phyloP scores from a whole-genome alignment of 2,113 vertebrate genomes.

The Etheostoma cragini region DNA sequence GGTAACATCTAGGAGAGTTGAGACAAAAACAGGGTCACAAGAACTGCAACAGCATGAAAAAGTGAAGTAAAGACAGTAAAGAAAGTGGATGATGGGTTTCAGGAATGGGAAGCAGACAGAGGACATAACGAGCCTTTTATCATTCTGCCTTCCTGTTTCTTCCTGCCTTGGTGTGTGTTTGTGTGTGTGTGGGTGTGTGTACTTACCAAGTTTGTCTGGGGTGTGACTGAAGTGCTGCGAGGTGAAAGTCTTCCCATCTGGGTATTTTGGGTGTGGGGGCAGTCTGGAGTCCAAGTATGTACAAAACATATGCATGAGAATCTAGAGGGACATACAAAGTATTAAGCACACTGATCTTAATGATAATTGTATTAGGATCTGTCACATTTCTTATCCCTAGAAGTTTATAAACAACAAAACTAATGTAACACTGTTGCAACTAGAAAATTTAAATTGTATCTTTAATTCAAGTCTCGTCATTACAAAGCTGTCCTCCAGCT shows the following conservation, averaged over 20 bases:
- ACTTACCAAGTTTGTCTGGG: conserved; percentile 93
- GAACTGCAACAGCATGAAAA: fast-evolving
- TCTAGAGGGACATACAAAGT: conserved; percentile 76
- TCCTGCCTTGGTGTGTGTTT: not conserved
- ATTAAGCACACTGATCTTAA: not conserved
- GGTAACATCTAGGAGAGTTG: conserved; percentile 84
- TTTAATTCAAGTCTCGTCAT: no score
- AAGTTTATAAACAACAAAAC: not conserved
- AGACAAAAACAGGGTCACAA: conserved; percentile 21
- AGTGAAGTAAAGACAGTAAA: not conserved
- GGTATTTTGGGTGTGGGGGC: conserved; percentile 96
- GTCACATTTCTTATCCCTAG: not conserved
- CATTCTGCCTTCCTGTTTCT: not conserved
- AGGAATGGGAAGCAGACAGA: not conserved
- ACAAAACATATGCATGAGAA: conserved; percentile 95
- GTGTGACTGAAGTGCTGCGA: conserved; percentile 95
- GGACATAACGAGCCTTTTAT: not conserved
- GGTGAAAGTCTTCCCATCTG: conserved; percentile 96
- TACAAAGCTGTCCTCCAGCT: no score
- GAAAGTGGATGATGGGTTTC: not conserved
- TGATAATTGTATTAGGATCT: not conserved
- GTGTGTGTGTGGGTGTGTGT: not conserved
- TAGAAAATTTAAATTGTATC: not conserved
- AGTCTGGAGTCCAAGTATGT: conserved; percentile 97
- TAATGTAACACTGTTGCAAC: not conserved